Evolutionary conservation across 2,113 vertebrate genomes (phyloP).

Genomic region (Rhineura floridana): DNA sequence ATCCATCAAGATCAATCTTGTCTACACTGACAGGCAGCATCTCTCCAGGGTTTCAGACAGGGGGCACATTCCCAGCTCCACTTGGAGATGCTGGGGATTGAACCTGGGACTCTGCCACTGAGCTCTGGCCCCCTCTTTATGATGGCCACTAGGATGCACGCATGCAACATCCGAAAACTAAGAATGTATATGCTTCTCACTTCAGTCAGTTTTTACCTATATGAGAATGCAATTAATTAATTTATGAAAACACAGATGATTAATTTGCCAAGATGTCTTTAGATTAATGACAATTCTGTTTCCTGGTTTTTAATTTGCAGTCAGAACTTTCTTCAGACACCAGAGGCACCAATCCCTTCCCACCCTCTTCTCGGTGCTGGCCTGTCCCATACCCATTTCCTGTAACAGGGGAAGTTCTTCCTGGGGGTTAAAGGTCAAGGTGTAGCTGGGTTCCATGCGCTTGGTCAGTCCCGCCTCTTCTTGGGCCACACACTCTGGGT

Average conservation of each 20-base stretch:
- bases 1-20: no score
- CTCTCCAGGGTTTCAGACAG: no score
- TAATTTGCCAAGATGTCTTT: not conserved
- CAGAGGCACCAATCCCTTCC: no score
- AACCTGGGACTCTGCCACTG: no score
- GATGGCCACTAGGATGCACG: no score
- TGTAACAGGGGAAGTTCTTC: slow-evolving; percentile 50
- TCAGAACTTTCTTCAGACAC: no score
- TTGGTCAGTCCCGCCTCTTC: slow-evolving; percentile 80
- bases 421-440: slow-evolving; percentile 80
- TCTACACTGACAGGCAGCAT: no score
- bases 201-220: not conserved
- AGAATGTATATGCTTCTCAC: not conserved
- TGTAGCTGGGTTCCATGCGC: slow-evolving; percentile 80
- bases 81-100: no score
- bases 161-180: not conserved
- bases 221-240: not conserved
- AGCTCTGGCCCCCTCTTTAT: no score
- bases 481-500: slow-evolving; percentile 78
- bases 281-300: not conserved
- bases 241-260: not conserved
- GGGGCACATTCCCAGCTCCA: no score
- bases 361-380: slow-evolving; percentile 63
- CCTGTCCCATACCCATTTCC: slow-evolving; percentile 70
- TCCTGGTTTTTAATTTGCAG: no score